Evolutionary conservation across 1,140 invertebrate species (phyloP).

Genomic region (Augochlora pura): DNA sequence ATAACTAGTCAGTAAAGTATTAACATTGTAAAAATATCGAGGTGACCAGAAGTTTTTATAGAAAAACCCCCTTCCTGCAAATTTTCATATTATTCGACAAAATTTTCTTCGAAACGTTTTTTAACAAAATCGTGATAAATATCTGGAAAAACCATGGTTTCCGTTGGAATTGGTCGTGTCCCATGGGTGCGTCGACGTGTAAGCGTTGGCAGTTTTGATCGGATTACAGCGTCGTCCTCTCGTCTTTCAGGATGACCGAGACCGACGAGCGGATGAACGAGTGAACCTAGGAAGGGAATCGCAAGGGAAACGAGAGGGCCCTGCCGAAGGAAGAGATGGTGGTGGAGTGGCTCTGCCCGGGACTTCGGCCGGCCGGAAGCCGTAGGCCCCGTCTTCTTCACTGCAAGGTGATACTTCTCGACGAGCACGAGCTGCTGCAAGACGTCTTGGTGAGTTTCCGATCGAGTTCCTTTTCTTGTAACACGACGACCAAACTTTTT

Average conservation of each 20-base stretch:
- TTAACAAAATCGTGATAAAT: too few relatives aligned
- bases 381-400: conserved; percentile 83
- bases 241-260: conserved; percentile 66
- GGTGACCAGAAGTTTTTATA: too few relatives aligned
- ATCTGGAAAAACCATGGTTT: too few relatives aligned
- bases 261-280: conserved; percentile 55
- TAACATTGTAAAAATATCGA: too few relatives aligned
- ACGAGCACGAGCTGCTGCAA: conserved; percentile 83
- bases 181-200: too few relatives aligned
- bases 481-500: neutral
- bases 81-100: too few relatives aligned
- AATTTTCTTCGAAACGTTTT: too few relatives aligned
- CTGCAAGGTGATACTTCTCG: conserved; percentile 83
- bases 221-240: conserved; percentile 48
- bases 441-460: conserved; percentile 82
- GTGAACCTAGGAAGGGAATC: conserved; percentile 43
- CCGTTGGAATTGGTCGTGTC: too few relatives aligned
- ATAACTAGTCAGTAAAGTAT: too few relatives aligned
- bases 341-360: conserved; percentile 79
- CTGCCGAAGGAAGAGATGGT: conserved; percentile 70
- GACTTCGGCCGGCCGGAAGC: conserved; percentile 78
- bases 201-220: conserved; percentile 23
- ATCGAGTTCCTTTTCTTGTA: conserved; percentile 7
- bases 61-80: too few relatives aligned
- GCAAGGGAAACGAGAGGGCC: conserved; percentile 46